Evolutionary conservation across 2,797 vertebrate genomes (phyloP).

Genomic region (Hydrocynus forskahlii): DNA sequence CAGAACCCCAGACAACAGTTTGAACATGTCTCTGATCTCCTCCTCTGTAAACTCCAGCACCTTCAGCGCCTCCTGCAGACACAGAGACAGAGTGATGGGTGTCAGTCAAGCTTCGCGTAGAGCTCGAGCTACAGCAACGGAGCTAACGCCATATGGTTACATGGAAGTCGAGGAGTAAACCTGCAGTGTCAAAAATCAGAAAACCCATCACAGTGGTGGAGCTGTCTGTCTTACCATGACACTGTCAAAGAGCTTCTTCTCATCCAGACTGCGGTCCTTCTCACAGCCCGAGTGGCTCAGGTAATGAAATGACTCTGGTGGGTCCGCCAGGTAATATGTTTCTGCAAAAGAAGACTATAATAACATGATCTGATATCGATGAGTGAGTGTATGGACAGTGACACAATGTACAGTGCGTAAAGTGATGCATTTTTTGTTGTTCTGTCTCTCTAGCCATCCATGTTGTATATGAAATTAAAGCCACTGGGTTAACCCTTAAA

Average conservation of each 20-base stretch:
- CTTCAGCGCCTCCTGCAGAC: slow-evolving; percentile 84
- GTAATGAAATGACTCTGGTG: slow-evolving; percentile 83
- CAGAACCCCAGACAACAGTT: slow-evolving; percentile 88
- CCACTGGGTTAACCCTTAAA: no score
- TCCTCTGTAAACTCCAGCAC: slow-evolving; percentile 89
- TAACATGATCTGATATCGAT: background rate
- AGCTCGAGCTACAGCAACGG: background rate
- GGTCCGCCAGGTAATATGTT: slow-evolving; percentile 83
- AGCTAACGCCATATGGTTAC: background rate
- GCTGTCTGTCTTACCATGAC: slow-evolving; percentile 80
- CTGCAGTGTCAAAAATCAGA: background rate
- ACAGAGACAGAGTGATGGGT: background rate
- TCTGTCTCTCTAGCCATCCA: background rate
- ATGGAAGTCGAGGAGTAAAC: background rate
- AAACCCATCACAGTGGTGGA: background rate
- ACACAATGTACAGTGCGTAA: background rate
- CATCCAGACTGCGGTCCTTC: slow-evolving; percentile 87
- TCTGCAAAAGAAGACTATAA: slow-evolving; percentile 61
- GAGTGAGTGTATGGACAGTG: background rate
- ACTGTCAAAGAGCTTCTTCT: slow-evolving; percentile 85
- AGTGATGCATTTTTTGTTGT: background rate
- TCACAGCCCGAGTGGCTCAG: slow-evolving; percentile 89
- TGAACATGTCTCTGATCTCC: slow-evolving; percentile 92
- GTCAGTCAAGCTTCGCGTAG: background rate
- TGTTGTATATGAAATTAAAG: no score